Evolutionary conservation across 2,888 invertebrate species (phyloP), one percentile per base, ranked within the genome.

Genomic region (Eupithecia subfuscata): DNA sequence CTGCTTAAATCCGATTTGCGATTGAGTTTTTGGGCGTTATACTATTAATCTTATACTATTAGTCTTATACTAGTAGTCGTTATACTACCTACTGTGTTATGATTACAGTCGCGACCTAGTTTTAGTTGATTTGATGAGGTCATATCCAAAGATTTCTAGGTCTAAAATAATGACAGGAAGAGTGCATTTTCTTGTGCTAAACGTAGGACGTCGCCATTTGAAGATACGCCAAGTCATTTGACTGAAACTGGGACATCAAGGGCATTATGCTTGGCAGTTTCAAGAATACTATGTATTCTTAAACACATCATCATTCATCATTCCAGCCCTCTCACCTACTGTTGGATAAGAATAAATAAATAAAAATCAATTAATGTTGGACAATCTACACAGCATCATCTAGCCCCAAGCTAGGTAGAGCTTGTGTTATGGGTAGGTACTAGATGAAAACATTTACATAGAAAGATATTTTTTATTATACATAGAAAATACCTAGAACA

Each of bases 81-180:
- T 25, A 25, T 56, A 56, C 52, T 56, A 56, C 56, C 56, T 25
- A 60, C 60, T 25, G 14, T 25, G 25, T 25, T 60, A 60, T 25
- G 60, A 22, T 56, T n/a, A n/a, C 11, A 67, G 65, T 75, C 78
- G 79, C 82, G 85, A 83, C 87, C 89, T 84, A 88, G 82, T 86
- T 89, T 82, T 82, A 78, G 84, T 84, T 83, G 83, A 88, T 89
- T 88, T 86, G 84, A 84, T 88, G 90, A 89, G 87, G 88, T 90
- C 90, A 89, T 81, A 81, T 84, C 83, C 84, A 75, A 85, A 87
- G 87, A 83, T 84, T 84, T 86, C 85, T 87, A 86, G 87, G 83
- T 86, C 85, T 83, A 83, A 60, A 82, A 83, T 84, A 85, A 84
- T 82, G 87, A 83, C 91, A 90, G 92, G 92, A 91, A 89, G 84